A percentile compares a stretch with the other conserved stretches of the same genome.
These are phyloP conservation scores for Axea sp. DNA, from an alignment of 2,888 invertebrate genomes.

Conservation along the genomic window DNA sequence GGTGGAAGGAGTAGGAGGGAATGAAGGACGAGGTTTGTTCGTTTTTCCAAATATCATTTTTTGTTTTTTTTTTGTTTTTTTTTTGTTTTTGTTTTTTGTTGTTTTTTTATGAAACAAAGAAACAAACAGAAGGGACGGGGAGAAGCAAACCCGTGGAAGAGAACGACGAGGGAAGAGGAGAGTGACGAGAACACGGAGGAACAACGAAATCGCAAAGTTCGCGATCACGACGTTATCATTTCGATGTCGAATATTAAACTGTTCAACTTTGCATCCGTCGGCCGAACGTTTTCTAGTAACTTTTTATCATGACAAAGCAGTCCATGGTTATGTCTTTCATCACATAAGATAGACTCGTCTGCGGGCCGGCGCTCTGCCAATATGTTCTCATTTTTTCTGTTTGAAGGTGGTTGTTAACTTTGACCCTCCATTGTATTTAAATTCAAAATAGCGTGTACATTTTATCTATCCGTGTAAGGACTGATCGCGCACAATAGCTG, in stretches of 20 bases:
- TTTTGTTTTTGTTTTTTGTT: too few relatives aligned
- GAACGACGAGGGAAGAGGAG: too few relatives aligned
- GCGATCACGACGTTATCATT: constrained; percentile 55
- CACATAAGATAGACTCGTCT: constrained; percentile 21
- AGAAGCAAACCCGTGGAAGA: too few relatives aligned
- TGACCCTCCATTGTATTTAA: constrained; percentile 40
- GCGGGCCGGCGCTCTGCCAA: background rate
- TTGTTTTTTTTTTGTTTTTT: too few relatives aligned
- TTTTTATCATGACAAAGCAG: constrained; percentile 52
- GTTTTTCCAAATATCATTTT: too few relatives aligned
- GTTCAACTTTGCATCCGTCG: constrained; percentile 33
- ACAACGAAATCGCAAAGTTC: constrained; percentile 15
- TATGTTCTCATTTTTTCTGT: constrained; percentile 15
- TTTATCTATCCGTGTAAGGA: too few relatives aligned
- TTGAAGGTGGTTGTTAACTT: constrained; percentile 10
- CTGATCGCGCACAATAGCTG: too few relatives aligned
- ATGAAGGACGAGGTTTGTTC: too few relatives aligned
- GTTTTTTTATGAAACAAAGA: too few relatives aligned
- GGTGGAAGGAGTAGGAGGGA: too few relatives aligned
- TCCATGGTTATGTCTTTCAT: constrained; percentile 37
- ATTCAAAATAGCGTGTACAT: constrained; percentile 15
- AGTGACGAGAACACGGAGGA: too few relatives aligned
- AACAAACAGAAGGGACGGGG: too few relatives aligned
- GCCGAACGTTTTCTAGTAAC: constrained; percentile 51
- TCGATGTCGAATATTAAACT: constrained; percentile 55